Evolutionary conservation across 2,113 vertebrate genomes (phyloP).

Genomic region (Campylomormyrus tamandua): DNA sequence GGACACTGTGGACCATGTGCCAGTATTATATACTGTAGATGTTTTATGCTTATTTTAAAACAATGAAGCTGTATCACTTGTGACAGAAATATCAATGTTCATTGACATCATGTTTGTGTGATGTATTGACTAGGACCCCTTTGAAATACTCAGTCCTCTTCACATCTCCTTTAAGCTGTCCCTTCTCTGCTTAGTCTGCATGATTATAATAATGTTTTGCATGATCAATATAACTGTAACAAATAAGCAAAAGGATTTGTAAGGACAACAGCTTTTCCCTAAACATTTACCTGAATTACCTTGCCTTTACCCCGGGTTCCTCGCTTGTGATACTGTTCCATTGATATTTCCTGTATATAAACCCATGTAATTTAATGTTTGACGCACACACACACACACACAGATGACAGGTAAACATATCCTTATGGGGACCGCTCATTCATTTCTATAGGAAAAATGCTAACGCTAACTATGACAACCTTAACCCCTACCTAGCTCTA

Average conservation of each 20-base stretch:
- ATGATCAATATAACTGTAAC: neutral
- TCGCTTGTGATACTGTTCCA: too few relatives aligned
- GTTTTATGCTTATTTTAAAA: neutral
- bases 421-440: too few relatives aligned
- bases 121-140: neutral
- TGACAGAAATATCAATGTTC: neutral
- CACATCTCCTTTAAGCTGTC: neutral
- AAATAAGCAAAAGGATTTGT: neutral
- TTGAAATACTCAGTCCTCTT: neutral
- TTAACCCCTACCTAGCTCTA: too few relatives aligned
- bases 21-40: neutral
- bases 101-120: neutral
- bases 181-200: neutral
- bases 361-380: neutral
- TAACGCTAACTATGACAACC: too few relatives aligned
- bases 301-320: neutral
- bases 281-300: neutral
- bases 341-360: neutral
- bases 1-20: neutral
- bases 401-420: too few relatives aligned
- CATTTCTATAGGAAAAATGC: too few relatives aligned
- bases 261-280: neutral
- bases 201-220: neutral
- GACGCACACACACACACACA: too few relatives aligned
- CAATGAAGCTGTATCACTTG: neutral